A percentile compares a stretch with the other conserved stretches of the same genome.
Evolutionary conservation across 2,797 vertebrate genomes (phyloP).

Genomic region (Micropoecilia bifurca): DNA sequence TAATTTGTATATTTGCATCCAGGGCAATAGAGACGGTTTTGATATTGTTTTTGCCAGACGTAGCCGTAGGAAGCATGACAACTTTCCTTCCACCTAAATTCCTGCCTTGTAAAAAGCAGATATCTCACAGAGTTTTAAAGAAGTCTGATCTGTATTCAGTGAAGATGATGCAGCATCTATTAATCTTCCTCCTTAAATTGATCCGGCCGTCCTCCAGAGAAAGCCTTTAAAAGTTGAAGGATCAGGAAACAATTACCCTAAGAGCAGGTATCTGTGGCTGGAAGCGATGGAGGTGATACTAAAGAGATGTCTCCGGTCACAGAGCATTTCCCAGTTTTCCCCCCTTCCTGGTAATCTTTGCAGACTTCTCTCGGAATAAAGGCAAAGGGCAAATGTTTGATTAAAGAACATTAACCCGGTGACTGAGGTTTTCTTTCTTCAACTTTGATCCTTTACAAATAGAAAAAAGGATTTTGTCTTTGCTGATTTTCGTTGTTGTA

Average conservation of each 20-base stretch:
- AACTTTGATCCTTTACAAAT: background rate
- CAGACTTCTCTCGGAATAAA: background rate
- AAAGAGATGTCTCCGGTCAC: background rate
- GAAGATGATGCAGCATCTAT: background rate
- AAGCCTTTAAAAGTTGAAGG: slow-evolving; percentile 2
- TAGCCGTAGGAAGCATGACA: background rate
- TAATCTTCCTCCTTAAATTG: background rate
- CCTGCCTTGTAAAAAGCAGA: background rate
- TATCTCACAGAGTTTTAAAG: background rate
- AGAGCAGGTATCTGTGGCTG: slow-evolving; percentile 1
- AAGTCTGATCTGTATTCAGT: background rate
- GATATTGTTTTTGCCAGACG: background rate
- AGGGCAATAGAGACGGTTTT: background rate
- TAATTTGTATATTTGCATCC: background rate
- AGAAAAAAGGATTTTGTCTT: background rate
- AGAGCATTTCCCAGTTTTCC: slow-evolving; percentile 1
- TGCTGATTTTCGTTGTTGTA: background rate
- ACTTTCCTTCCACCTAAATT: slow-evolving; percentile 1
- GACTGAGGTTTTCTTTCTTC: background rate
- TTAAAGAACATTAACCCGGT: background rate
- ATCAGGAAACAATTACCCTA: slow-evolving; percentile 15
- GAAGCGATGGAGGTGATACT: background rate
- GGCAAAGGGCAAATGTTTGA: slow-evolving; percentile 16
- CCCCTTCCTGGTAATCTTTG: background rate
- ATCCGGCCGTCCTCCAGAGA: slow-evolving; percentile 16